Evolutionary conservation across 2,888 invertebrate species (phyloP).

Genomic region (Meloe dianella): DNA sequence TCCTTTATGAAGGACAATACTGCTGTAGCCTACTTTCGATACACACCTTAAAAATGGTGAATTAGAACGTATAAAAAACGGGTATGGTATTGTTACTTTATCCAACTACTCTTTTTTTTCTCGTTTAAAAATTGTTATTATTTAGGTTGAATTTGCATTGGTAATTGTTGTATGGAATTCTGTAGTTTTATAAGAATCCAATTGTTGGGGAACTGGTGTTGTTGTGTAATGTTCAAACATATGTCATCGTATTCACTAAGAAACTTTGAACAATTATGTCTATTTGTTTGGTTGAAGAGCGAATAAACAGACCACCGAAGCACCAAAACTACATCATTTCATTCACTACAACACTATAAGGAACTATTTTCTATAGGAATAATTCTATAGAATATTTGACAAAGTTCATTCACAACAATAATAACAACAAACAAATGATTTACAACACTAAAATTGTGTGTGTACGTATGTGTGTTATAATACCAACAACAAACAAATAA

Average conservation of each 20-base stretch:
- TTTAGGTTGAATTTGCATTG: neutral
- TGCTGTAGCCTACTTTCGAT: constrained; percentile 35
- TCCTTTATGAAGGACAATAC: constrained; percentile 34
- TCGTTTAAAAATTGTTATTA: neutral
- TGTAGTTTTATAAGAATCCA: neutral
- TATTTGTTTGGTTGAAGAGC: constrained; percentile 39
- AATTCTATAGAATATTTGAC: constrained; percentile 1
- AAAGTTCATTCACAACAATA: constrained; percentile 22
- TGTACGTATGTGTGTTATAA: too few relatives aligned
- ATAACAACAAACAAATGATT: constrained; percentile 16
- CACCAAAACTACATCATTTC: constrained; percentile 33
- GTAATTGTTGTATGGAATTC: neutral
- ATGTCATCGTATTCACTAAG: constrained; percentile 38
- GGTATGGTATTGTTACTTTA: constrained; percentile 26
- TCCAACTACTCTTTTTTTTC: constrained; percentile 5
- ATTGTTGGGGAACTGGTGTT: neutral
- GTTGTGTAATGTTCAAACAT: constrained; percentile 24
- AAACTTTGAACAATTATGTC: constrained; percentile 34
- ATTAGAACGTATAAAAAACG: constrained; percentile 22
- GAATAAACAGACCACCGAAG: constrained; percentile 42
- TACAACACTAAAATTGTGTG: constrained; percentile 21
- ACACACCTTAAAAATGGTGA: constrained; percentile 41
- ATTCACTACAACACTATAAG: constrained; percentile 20
- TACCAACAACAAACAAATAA: neutral
- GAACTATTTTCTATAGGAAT: constrained; percentile 21